Conservation (phyloP, 2,113 vertebrate species). For the Oryzias javanicus region DNA sequence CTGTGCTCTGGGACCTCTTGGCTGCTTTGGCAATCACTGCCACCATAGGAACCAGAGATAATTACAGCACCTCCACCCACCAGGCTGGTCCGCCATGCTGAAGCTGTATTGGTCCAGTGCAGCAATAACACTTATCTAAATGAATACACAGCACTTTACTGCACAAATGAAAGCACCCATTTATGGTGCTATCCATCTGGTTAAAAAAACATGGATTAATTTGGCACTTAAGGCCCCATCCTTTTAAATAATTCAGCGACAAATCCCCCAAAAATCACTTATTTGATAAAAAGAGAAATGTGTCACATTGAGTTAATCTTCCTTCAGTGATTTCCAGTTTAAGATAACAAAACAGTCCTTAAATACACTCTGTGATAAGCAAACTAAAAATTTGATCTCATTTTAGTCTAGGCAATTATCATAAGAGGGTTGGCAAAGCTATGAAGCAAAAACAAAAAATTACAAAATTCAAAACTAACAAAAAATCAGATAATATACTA, state of each 20-base stretch:
- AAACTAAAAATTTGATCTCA: constrained; percentile 7
- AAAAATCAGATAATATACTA: too few species aligned
- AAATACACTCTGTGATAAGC: constrained; percentile 8
- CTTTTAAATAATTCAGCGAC: constrained; percentile 87
- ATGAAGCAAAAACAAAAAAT: constrained; percentile 4
- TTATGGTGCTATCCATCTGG: constrained; percentile 88
- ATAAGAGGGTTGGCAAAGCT: constrained; percentile 6
- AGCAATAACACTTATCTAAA: constrained; percentile 87
- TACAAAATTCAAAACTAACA: not conserved
- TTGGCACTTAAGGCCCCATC: constrained; percentile 80
- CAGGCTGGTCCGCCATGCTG: constrained; percentile 47
- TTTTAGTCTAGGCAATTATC: constrained; percentile 5
- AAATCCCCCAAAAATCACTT: constrained; percentile 20
- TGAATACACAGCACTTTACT: constrained; percentile 89
- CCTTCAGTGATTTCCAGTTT: constrained; percentile 32
- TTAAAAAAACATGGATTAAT: constrained; percentile 84
- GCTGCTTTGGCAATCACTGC: constrained; percentile 68
- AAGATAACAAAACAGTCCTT: constrained; percentile 12
- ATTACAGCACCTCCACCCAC: constrained; percentile 72
- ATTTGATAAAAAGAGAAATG: too few species aligned
- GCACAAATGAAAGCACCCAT: constrained; percentile 86
- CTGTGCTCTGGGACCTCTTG: constrained; percentile 58
- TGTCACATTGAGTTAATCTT: constrained; percentile 16
- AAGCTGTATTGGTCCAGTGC: constrained; percentile 65
- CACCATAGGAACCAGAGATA: constrained; percentile 70